A percentile compares a stretch with the other conserved stretches of the same genome.
phyloP scores from a whole-genome alignment of 2,797 vertebrate genomes.

The Myotis findleyi region DNA sequence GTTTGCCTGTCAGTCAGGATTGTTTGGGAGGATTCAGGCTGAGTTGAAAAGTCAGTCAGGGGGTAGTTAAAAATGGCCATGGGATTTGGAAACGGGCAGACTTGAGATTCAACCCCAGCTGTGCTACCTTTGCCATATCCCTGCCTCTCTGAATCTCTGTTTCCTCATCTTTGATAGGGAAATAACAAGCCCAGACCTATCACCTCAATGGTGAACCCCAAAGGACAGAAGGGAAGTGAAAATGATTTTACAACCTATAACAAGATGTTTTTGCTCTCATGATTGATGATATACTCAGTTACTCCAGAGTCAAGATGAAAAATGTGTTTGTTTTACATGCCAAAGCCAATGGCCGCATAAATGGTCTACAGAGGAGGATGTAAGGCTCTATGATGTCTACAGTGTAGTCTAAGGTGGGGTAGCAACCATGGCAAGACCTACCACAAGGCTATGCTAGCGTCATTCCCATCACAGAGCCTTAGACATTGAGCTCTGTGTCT shows the following conservation, averaged over 20 bases:
- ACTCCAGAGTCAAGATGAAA: background rate
- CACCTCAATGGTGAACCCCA: background rate
- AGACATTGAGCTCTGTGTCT: background rate
- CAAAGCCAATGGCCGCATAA: background rate
- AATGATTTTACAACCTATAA: background rate
- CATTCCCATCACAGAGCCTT: background rate
- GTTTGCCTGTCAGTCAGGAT: background rate
- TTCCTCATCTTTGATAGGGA: background rate
- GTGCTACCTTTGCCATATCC: background rate
- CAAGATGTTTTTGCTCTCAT: background rate
- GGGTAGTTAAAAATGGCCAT: background rate
- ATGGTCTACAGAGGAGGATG: background rate
- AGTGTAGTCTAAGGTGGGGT: background rate
- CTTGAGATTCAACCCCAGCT: background rate
- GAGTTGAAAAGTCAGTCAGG: background rate
- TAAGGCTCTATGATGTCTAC: background rate
- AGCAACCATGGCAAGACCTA: background rate
- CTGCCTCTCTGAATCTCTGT: background rate
- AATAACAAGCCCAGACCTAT: background rate
- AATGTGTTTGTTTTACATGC: background rate
- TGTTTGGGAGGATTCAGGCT: background rate
- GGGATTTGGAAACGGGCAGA: background rate
- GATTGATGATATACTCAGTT: background rate
- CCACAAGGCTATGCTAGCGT: background rate
- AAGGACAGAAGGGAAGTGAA: background rate